These are phyloP conservation scores for Planococcus citri DNA, from an alignment of 1,140 invertebrate species.

Conservation along the genomic window DNA sequence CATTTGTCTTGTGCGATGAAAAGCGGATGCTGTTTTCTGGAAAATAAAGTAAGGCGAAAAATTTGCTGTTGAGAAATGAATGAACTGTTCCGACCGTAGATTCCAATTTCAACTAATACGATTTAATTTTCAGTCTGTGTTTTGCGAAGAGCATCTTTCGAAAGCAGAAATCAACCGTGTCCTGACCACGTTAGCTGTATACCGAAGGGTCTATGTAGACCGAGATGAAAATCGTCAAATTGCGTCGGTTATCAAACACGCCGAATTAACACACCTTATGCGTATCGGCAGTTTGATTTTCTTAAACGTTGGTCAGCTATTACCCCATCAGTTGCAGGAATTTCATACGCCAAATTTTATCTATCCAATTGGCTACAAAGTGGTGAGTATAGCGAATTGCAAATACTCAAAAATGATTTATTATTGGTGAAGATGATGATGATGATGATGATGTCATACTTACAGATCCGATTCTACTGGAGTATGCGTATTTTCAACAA, in stretches of 20 bases:
- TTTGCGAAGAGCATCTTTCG: slow-evolving; percentile 71
- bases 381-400: slow-evolving; percentile 46
- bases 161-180: slow-evolving; percentile 75
- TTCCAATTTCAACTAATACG: neutral
- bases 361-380: slow-evolving; percentile 85
- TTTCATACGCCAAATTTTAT: slow-evolving; percentile 92
- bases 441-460: too few relatives aligned
- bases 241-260: slow-evolving; percentile 83
- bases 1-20: slow-evolving; percentile 92
- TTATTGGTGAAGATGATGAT: too few relatives aligned
- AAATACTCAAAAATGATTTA: too few relatives aligned
- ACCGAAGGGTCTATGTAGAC: slow-evolving; percentile 86
- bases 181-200: slow-evolving; percentile 76
- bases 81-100: neutral
- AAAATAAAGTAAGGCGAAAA: slow-evolving; percentile 57
- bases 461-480: slow-evolving; percentile 83
- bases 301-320: slow-evolving; percentile 83
- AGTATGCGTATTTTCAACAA: slow-evolving; percentile 75
- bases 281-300: slow-evolving; percentile 92
- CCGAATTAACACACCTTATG: slow-evolving; percentile 53
- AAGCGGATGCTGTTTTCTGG: slow-evolving; percentile 87
- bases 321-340: slow-evolving; percentile 87
- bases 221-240: slow-evolving; percentile 93
- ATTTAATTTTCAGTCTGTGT: slow-evolving; percentile 52
- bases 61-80: neutral